Evolutionary conservation across 2,888 invertebrate species (phyloP), one percentile per base, ranked within the genome.

Genomic region (Drosophila maculinotata): DNA sequence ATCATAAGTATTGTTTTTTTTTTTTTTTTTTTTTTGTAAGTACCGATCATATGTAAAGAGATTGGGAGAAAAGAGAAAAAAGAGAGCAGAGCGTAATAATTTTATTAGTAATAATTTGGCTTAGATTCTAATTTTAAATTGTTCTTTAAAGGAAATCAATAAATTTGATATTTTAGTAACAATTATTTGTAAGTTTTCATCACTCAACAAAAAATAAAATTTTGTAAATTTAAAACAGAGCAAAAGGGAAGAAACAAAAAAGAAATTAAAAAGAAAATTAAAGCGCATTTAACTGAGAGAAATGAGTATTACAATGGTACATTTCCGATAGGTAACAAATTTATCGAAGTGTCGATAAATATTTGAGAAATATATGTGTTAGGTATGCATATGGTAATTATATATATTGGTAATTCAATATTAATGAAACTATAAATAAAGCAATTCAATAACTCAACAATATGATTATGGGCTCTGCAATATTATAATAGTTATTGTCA

Each of bases 91-190:
- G 69, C 69, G 62, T 69, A 57, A 67, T 28, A 53, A 58, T 66
- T 65, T 82, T 82, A 87, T 87, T 88, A 83, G 74, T 84, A 57
- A 47, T 57, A 70, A 30, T 54, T 58, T 56, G 41, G 25, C 53
- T 45, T 20, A 62, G 25, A 14, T 23, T 4, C 9, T 14, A 47
- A 33, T 4, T 26, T 38, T 42, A 5, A 26, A 42, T 35, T 39
- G 44, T 48, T 52, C 4, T 26, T 23, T 17, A 12, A 28, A 23
- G 44, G n/a, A n/a, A n/a, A 52, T 33, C 47, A 47, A 51, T 25
- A 59, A 49, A 52, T 64, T 60, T 14, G 23, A 63, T 26, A 25
- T 33, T 60, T 73, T 72, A 72, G 54, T 59, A 66, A 70, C 42
- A 65, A 59, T 64, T 48, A 59, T 53, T 53, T 53, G 35, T 66